These are phyloP conservation scores for Malaclemys terrapin DNA, from an alignment of 2,113 vertebrate genomes.

Conservation along the genomic window DNA sequence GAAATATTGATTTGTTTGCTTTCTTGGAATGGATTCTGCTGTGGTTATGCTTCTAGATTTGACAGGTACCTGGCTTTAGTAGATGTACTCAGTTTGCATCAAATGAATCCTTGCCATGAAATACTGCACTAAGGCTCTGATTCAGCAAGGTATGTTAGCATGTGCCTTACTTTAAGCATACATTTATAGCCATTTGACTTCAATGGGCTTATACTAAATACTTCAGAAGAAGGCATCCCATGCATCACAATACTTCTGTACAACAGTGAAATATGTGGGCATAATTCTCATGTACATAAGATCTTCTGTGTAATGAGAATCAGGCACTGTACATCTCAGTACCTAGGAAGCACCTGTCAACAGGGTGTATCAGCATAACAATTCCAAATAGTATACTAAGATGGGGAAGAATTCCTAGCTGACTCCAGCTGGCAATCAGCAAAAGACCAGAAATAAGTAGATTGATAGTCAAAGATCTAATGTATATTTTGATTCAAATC, in stretches of 20 bases:
- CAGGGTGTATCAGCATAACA: neutral
- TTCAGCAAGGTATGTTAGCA: neutral
- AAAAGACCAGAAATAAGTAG: neutral
- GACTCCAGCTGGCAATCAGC: neutral
- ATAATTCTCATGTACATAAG: neutral
- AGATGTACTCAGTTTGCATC: neutral
- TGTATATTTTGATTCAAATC: neutral
- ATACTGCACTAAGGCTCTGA: neutral
- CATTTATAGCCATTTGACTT: neutral
- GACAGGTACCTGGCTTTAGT: neutral
- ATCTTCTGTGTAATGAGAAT: neutral
- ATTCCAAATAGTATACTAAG: neutral
- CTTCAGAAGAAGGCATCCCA: neutral
- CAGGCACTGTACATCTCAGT: neutral
- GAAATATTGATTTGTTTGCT: constrained; percentile 12
- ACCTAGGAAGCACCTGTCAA: neutral
- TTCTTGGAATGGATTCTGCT: neutral
- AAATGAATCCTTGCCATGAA: neutral
- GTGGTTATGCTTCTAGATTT: neutral
- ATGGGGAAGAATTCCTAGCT: neutral
- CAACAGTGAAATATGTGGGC: neutral
- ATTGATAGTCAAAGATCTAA: neutral
- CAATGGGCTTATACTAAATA: neutral
- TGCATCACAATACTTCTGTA: neutral
- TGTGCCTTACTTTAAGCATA: neutral